A percentile compares a stretch with the other conserved stretches of the same genome.
Conservation (phyloP, 2,888 invertebrate genomes). For the Tetramorium bicarinatum region DNA sequence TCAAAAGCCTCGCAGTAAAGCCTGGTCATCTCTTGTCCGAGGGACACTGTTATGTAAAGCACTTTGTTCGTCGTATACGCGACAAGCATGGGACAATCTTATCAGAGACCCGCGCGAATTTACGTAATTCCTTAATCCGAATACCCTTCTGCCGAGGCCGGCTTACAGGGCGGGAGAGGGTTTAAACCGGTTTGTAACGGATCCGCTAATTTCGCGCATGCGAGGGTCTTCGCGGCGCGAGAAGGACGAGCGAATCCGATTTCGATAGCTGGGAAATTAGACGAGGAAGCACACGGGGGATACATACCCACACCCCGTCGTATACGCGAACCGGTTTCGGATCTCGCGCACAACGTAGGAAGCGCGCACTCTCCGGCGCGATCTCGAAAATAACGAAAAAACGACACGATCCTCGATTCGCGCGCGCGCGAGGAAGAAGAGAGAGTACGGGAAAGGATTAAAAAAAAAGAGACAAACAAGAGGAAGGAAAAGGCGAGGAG, state of each 20-base stretch:
- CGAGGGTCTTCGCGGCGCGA: slow-evolving; percentile 13
- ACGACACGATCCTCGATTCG: neutral
- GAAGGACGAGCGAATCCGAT: slow-evolving; percentile 34
- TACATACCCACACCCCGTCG: neutral
- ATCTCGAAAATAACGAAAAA: slow-evolving; percentile 37
- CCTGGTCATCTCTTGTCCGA: neutral
- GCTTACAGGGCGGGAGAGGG: neutral
- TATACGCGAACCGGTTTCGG: slow-evolving; percentile 45
- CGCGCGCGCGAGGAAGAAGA: neutral
- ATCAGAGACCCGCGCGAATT: slow-evolving; percentile 12
- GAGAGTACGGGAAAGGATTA: neutral
- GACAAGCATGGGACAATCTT: neutral
- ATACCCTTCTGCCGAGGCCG: neutral
- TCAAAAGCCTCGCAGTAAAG: neutral
- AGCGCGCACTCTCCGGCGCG: neutral
- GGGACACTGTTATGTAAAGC: neutral
- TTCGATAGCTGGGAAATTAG: slow-evolving; percentile 53
- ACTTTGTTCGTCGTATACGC: neutral
- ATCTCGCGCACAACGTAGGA: slow-evolving; percentile 21
- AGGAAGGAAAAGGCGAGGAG: slow-evolving; percentile 17
- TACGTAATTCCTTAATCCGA: slow-evolving; percentile 38
- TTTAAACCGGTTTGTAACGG: slow-evolving; percentile 54
- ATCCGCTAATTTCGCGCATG: slow-evolving; percentile 53
- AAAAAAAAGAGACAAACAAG: neutral
- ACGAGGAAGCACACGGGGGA: slow-evolving; percentile 38